Conservation (phyloP, 2,797 vertebrate genomes). For the Trachops cirrhosus region DNA sequence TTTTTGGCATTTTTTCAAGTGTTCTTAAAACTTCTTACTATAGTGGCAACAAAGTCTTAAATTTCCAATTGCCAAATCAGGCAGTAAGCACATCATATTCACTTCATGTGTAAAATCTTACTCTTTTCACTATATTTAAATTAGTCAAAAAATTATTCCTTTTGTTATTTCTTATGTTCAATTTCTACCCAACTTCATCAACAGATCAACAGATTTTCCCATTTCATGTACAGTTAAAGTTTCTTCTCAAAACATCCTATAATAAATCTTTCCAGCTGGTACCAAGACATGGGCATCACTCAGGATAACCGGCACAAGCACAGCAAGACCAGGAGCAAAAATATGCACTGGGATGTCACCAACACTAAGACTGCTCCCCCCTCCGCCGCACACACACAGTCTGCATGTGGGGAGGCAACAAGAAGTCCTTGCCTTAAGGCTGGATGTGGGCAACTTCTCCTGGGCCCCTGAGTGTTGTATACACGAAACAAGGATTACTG, state of each 20-base stretch:
- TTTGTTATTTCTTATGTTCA: constrained; percentile 1
- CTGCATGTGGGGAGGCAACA: background rate
- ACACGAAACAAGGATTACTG: background rate
- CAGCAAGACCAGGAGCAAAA: background rate
- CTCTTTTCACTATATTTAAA: constrained; percentile 33
- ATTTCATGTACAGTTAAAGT: constrained; percentile 17
- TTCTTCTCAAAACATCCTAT: constrained; percentile 40
- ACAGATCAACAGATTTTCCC: constrained; percentile 25
- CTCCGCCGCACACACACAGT: background rate
- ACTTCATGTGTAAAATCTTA: background rate
- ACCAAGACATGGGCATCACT: background rate
- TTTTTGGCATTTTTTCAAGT: background rate
- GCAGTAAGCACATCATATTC: background rate
- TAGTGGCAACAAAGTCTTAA: background rate
- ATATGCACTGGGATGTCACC: background rate
- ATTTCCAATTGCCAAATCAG: constrained; percentile 15
- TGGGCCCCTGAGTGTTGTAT: background rate
- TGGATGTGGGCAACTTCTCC: background rate
- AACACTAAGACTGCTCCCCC: background rate
- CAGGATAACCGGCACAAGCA: background rate
- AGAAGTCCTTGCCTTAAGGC: background rate
- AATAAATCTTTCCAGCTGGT: background rate
- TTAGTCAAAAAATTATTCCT: background rate
- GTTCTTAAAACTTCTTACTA: constrained; percentile 18
- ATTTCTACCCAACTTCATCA: background rate